Base-by-base conservation (phyloP, 2,797 vertebrate species). In the Melanotaenia pygmaea region DNA sequence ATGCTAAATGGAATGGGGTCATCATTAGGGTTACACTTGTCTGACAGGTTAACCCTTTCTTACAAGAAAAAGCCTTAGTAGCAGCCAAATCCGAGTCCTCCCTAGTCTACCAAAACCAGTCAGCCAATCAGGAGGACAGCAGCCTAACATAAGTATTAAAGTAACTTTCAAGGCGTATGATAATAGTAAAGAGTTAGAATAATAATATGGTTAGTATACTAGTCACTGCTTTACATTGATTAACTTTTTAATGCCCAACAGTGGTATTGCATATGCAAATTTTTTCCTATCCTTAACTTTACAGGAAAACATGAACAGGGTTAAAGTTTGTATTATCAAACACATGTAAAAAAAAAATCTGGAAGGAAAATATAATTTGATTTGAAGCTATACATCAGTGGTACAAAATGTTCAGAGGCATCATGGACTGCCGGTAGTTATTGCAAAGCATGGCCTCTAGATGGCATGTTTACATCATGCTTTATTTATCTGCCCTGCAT, bases 361-460 rank as follows among this genome's bases (percentile, higher is more conserved):
- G 47, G 18, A 47, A n/a, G 47, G 4, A 10, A 38, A 24, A 13
- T 59, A 2, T 38, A 6, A 18, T 43, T 43, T 1, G 18, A 16
- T 14, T 16, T 1, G 2, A 30, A 30, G 35, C 62, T 50, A 50
- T 3, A 24, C 8, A 6, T 20, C 20, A 22, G 47, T 34, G 34
- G 47, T 10, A 51, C 63, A 53, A 51, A 28, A 35, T 67, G 28
- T 4, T 67, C 32, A 24, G 28, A 40, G 57, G 50, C 56, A 14
- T 1, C 1, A 24, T 34, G 57, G 38, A 26, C 59, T 14, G 22
- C 30, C 4, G 12, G 2, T 20, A 45, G 6, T 59, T 16, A 10
- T 70, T 43, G 67, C 22, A 54, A 2, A 68, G 7, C 0, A 13
- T 13, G 4, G 51, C 80, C 87, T 80, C 77, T 68, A 86, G 89